Evolutionary conservation across 1,140 invertebrate species (phyloP), one percentile per base, ranked within the genome.

Genomic region (Gryllus bimaculatus): DNA sequence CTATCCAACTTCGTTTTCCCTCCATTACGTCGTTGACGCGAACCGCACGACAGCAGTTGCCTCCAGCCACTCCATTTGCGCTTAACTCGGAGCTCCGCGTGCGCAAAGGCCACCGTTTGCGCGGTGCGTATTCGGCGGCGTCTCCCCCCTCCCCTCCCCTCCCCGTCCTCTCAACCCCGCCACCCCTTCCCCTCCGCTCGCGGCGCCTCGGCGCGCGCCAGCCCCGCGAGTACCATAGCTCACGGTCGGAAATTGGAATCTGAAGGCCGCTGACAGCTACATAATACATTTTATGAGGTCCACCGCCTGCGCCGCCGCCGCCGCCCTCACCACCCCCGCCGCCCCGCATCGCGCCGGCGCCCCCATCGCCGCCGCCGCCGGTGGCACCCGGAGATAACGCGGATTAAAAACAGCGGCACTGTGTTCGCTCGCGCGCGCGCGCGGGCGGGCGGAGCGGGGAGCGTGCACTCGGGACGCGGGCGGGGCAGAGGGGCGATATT

Each of bases 281-380:
- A 77, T 77, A 77, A 77, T 49, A 78, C 78, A 78, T 78, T 78
- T 80, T 80, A 80, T 80, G 73, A 80, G 73, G 75, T 74, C 79
- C 48, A 47, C 66, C 20, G 76, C n/a, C 76, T n/a, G 8, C 48
- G 76, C 76, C 21, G 76, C 76, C 48, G n/a, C 48, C 26, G 26
- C 26, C 26, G 26, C 26, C 26, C 1, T 5, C 26, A 5, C 26
- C 26, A 5, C 26, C 26, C 12, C 5, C 74, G 74, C 10, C 21
- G 20, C 74, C 21, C 10, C 74, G n/a, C n/a, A n/a, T 77, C 18
- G 48, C 47, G 47, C 48, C 47, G 39, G 5, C 47, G 77, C 39
- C 20, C 48, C 20, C 6, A 3, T 3, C 7, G 2, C 2, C 74
- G 74, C 10, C 21, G 20, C 74, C 21, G 47, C 74, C 74, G 12